phyloP scores from a whole-genome alignment of 2,113 vertebrate species.

The Chaenogobius annularis region DNA sequence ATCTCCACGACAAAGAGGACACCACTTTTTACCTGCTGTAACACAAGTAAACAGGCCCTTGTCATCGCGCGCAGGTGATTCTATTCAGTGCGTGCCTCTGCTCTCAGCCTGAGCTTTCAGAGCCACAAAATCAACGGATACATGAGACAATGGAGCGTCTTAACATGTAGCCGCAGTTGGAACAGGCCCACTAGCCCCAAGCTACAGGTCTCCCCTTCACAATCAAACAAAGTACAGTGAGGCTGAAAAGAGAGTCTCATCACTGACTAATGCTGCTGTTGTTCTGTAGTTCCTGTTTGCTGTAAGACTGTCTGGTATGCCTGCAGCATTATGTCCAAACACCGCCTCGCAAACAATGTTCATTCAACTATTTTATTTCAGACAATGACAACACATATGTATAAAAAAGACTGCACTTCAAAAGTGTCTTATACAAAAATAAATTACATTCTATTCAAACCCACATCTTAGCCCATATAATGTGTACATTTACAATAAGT shows the following conservation, averaged over 20 bases:
- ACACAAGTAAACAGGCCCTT: constrained; percentile 52
- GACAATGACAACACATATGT: constrained; percentile 18
- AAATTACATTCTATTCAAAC: constrained; percentile 37
- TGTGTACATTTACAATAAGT: constrained; percentile 21
- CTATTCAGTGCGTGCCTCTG: constrained; percentile 36
- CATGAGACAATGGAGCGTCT: constrained; percentile 51
- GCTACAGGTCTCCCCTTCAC: constrained; percentile 53
- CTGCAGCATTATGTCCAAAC: constrained; percentile 23
- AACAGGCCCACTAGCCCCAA: constrained; percentile 48
- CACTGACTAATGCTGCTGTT: constrained; percentile 54
- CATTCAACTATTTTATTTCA: constrained; percentile 42
- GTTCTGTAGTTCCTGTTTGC: constrained; percentile 51
- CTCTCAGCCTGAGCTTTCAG: constrained; percentile 46
- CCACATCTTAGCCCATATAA: constrained; percentile 17
- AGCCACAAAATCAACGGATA: constrained; percentile 36
- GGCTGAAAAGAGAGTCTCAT: constrained; percentile 43
- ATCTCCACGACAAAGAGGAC: constrained; percentile 28
- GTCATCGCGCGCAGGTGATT: constrained; percentile 41
- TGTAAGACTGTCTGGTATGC: constrained; percentile 23
- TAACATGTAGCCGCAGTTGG: constrained; percentile 62
- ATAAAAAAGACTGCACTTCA: constrained; percentile 14
- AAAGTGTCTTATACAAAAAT: constrained; percentile 42
- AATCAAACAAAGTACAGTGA: constrained; percentile 46
- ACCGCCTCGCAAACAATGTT: not conserved
- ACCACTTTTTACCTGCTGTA: constrained; percentile 14